Evolutionary conservation across 2,113 vertebrate genomes (phyloP).

Genomic region (Sapajus apella): DNA sequence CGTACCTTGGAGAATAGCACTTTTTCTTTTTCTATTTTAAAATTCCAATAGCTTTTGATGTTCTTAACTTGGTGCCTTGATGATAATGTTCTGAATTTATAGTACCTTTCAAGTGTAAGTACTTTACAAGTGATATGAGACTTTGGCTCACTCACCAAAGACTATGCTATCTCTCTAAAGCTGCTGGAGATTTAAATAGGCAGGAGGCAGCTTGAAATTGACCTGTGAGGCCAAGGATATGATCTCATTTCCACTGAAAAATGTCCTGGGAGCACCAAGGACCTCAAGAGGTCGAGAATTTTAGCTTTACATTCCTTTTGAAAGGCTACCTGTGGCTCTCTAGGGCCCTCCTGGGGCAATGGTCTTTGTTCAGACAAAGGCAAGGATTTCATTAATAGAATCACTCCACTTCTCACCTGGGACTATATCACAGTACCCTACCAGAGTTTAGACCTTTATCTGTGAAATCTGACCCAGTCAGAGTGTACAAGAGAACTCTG

Average conservation of each 20-base stretch:
- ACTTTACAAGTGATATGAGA: slow-evolving; percentile 54
- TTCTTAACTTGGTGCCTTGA: slow-evolving; percentile 47
- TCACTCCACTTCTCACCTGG: neutral
- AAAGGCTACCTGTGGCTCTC: slow-evolving; percentile 57
- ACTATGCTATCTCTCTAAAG: slow-evolving; percentile 18
- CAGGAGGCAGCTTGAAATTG: slow-evolving; percentile 58
- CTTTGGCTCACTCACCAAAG: slow-evolving; percentile 3
- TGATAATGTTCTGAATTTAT: slow-evolving; percentile 66
- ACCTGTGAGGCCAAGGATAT: slow-evolving; percentile 55
- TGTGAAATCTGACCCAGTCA: slow-evolving; percentile 56
- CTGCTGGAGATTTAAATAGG: slow-evolving; percentile 62
- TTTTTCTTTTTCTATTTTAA: slow-evolving; percentile 62
- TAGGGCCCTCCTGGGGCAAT: neutral
- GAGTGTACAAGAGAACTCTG: slow-evolving; percentile 33
- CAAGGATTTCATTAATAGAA: slow-evolving; percentile 59
- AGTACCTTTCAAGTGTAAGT: slow-evolving; percentile 60
- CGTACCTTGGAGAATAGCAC: neutral
- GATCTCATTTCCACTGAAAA: slow-evolving; percentile 65
- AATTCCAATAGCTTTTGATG: slow-evolving; percentile 57
- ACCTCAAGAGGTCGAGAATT: slow-evolving; percentile 60
- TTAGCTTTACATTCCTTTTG: slow-evolving; percentile 59
- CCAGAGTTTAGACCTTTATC: slow-evolving; percentile 19
- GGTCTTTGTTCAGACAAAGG: slow-evolving; percentile 64
- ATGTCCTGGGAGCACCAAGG: slow-evolving; percentile 45
- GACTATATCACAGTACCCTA: neutral